Percentiles rank a stretch among this genome's conserved stretches.
These are phyloP conservation scores for Melitaea cinxia DNA, from an alignment of 1,140 invertebrate species.

Conservation along the genomic window DNA sequence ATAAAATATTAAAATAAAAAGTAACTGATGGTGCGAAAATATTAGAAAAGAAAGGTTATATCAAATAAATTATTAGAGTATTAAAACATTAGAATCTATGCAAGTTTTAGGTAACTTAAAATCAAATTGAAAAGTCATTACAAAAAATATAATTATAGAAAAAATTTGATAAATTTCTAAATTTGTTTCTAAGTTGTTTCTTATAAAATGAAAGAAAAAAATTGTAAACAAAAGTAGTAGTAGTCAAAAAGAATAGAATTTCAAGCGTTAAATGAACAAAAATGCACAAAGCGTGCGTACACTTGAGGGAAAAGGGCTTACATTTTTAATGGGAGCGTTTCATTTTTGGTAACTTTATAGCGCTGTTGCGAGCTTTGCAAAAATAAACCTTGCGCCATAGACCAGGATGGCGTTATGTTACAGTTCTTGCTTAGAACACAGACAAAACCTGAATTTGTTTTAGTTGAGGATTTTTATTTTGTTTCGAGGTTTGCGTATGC, in stretches of 20 bases:
- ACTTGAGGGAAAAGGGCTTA: constrained; percentile 11
- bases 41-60: too few relatives aligned
- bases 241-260: not conserved
- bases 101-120: too few relatives aligned
- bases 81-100: too few relatives aligned
- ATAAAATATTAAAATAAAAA: too few relatives aligned
- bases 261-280: constrained; percentile 7
- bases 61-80: too few relatives aligned
- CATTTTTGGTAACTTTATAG: constrained; percentile 27
- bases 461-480: not conserved
- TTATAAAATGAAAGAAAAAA: not conserved
- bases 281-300: constrained; percentile 16
- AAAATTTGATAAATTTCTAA: too few relatives aligned
- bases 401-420: constrained; percentile 2
- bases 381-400: constrained; percentile 14
- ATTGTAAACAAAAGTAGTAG: not conserved
- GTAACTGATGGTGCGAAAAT: too few relatives aligned
- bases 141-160: too few relatives aligned
- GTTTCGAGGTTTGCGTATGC: not conserved
- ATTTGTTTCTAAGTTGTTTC: too few relatives aligned
- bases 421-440: not conserved
- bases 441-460: not conserved
- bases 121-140: too few relatives aligned
- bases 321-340: constrained; percentile 28
- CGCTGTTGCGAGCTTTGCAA: constrained; percentile 5